Evolutionary conservation across 1,140 invertebrate species (phyloP).

Genomic region (Berghia stephanieae): DNA sequence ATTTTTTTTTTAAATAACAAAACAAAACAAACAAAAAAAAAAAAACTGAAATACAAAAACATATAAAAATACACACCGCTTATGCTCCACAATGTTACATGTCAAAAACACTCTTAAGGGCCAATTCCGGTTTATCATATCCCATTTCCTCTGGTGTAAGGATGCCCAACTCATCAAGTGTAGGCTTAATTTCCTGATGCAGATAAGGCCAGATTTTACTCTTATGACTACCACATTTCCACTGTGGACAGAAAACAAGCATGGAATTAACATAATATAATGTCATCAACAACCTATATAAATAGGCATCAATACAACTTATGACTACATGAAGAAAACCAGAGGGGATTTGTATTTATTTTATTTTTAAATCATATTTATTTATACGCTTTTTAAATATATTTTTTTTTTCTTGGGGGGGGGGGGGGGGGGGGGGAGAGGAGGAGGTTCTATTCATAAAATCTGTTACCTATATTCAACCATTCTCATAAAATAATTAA

Average conservation of each 20-base stretch:
- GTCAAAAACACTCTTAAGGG: constrained; percentile 43
- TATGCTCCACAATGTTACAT: too few species aligned
- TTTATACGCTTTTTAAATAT: too few species aligned
- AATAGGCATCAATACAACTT: background rate
- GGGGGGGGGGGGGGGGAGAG: too few species aligned
- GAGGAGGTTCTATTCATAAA: too few species aligned
- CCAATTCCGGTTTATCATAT: constrained; percentile 95
- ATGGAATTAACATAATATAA: background rate
- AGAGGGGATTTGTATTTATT: background rate
- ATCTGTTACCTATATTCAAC: too few species aligned
- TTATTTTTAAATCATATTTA: background rate
- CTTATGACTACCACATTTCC: constrained; percentile 85
- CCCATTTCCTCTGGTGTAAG: constrained; percentile 94
- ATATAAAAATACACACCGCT: background rate
- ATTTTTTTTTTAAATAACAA: background rate
- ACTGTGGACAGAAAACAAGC: constrained; percentile 54
- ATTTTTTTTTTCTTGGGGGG: too few species aligned
- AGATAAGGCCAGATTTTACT: constrained; percentile 91
- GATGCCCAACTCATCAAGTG: constrained; percentile 91
- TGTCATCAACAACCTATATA: background rate
- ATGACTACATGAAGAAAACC: background rate
- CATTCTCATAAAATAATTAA: too few species aligned
- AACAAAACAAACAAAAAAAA: background rate
- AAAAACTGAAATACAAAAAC: background rate
- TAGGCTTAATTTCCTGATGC: constrained; percentile 91